A percentile compares a stretch with the other conserved stretches of the same genome.
Conservation (phyloP, 1,140 invertebrate species). For the Venustaconcha ellipsiformis region DNA sequence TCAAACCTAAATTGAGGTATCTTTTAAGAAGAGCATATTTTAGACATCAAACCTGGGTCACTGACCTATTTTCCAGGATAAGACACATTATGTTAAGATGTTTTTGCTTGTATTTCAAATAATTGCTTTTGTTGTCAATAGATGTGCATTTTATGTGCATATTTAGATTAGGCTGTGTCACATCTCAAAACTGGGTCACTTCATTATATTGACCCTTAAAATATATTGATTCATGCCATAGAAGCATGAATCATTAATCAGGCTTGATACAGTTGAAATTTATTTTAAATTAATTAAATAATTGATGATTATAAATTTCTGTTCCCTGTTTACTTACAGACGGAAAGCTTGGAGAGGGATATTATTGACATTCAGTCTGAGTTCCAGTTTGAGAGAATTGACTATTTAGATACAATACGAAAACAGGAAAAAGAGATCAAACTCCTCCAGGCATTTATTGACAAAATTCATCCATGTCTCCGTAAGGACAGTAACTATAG, state of each 20-base stretch:
- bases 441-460: constrained; percentile 76
- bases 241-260: not conserved
- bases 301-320: not conserved
- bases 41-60: no score
- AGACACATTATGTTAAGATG: no score
- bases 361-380: constrained; percentile 85
- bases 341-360: constrained; percentile 73
- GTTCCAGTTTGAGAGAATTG: constrained; percentile 85
- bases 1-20: no score
- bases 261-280: not conserved
- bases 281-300: not conserved
- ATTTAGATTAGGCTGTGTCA: no score
- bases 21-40: no score
- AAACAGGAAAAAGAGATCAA: constrained; percentile 81
- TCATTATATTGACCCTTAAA: not conserved
- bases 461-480: constrained; percentile 79
- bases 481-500: constrained; percentile 81
- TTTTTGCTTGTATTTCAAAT: no score
- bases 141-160: no score
- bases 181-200: no score
- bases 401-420: constrained; percentile 87
- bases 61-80: no score
- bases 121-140: no score
- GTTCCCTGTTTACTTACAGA: constrained; percentile 33
- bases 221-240: not conserved